Base-by-base conservation (phyloP, 2,888 invertebrate genomes). In the Melipona bicolor region DNA sequence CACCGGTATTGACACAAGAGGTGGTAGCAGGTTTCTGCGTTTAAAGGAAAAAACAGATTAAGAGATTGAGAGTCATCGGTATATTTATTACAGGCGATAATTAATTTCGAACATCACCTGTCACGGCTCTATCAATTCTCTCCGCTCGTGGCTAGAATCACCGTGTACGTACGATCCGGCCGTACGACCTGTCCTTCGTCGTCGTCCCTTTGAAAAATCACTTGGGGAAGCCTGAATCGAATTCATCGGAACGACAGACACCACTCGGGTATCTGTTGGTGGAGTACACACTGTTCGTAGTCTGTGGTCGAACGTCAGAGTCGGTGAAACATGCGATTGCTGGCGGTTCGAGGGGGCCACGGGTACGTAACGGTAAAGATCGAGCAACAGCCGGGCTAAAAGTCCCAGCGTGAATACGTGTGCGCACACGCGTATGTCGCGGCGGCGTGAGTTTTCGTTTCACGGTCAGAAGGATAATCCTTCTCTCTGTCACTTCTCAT, bases 291-390 rank as follows among this genome's bases (percentile, higher is more conserved):
- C 27, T 27, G 27, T 27, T 27, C 27, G 27, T 27, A 27, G 11
- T 32, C 13, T 5, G 3, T 19, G 13, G 11, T 19, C 19, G 21
- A 69, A 50, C 27, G 21, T 43, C 21, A 69, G 68, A 43, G 17
- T 27, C 21, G 62, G 11, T 32, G 27, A 17, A 68, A 43, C 27
- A 72, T 36, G 68, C 68, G 32, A 61, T 71, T 73, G 65, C 54
- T 50, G 21, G 6, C 32, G 56, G 24, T 64, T 27, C 27, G 61
- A 4, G 43, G 50, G 50, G 54, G 59, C 59, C 72, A 32, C 59
- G 54, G 27, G 88, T 84, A 43, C 43, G 89, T 93, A 94, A 93
- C 94, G 94, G 94, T 93, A 93, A 91, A 93, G 88, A 83, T 81
- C 80, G 71, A 65, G 85, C 69, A 27, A n/a, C 54, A 70, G 85